Conservation (phyloP, 2,113 vertebrate genomes). For the Muscicapa adusta region DNA sequence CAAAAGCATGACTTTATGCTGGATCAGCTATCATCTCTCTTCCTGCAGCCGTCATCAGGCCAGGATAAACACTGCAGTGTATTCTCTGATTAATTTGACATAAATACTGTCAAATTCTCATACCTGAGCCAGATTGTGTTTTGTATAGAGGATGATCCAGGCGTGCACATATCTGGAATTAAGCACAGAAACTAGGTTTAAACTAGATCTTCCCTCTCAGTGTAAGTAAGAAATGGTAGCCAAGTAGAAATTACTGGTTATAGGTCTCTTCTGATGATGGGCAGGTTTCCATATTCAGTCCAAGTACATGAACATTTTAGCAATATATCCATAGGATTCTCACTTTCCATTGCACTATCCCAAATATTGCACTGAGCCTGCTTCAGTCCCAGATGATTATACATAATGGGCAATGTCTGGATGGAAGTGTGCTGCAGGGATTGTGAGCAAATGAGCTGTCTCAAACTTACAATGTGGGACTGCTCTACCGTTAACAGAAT, state of each 20-base stretch:
- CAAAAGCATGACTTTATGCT: constrained; percentile 21
- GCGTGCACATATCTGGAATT: neutral
- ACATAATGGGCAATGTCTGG: constrained; percentile 44
- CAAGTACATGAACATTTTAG: neutral
- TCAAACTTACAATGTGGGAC: constrained; percentile 32
- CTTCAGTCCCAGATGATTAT: constrained; percentile 35
- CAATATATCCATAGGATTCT: neutral
- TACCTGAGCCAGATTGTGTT: neutral
- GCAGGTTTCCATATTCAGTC: neutral
- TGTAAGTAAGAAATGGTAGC: neutral
- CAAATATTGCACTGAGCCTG: constrained; percentile 22
- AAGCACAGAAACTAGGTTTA: neutral
- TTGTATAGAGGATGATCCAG: neutral
- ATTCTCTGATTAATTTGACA: constrained; percentile 40
- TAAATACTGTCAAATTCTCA: constrained; percentile 21
- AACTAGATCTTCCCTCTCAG: neutral
- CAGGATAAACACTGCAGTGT: constrained; percentile 1
- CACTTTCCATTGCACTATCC: neutral
- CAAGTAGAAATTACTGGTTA: neutral
- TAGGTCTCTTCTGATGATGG: neutral
- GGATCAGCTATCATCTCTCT: constrained; percentile 18
- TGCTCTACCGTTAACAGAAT: constrained; percentile 38
- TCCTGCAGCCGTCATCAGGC: neutral
- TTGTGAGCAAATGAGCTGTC: constrained; percentile 54
- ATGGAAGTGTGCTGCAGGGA: constrained; percentile 33